phyloP scores from a whole-genome alignment of 2,888 invertebrate genomes.

The Amblyjoppa fuscipennis region DNA sequence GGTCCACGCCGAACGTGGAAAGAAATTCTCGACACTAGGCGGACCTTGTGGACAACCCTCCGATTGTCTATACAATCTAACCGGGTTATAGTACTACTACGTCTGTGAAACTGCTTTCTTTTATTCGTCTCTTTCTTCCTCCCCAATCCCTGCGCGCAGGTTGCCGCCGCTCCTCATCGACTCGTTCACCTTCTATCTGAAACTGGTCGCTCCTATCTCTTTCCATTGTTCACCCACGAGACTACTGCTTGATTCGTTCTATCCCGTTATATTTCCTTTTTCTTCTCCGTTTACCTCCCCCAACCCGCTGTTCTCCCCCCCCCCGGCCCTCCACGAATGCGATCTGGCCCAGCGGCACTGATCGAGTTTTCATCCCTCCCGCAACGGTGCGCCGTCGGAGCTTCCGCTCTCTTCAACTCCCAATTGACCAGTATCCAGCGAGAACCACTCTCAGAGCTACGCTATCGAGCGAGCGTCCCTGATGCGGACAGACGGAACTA shows the following conservation, averaged over 20 bases:
- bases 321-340: slow-evolving; percentile 20
- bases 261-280: slow-evolving; percentile 56
- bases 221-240: slow-evolving; percentile 62
- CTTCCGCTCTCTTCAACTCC: slow-evolving; percentile 35
- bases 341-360: slow-evolving; percentile 71
- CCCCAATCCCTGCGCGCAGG: slow-evolving; percentile 21
- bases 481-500: slow-evolving; percentile 50
- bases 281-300: slow-evolving; percentile 34
- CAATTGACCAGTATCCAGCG: slow-evolving; percentile 58
- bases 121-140: slow-evolving; percentile 11
- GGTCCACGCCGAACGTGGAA: slow-evolving; percentile 35
- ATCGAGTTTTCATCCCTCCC: slow-evolving; percentile 78
- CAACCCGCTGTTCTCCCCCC: slow-evolving; percentile 17
- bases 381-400: slow-evolving; percentile 49
- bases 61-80: slow-evolving; percentile 56
- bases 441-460: slow-evolving; percentile 22
- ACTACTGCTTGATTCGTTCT: slow-evolving; percentile 63
- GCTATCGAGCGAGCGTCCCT: slow-evolving; percentile 23
- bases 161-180: slow-evolving; percentile 57
- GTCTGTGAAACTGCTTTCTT: slow-evolving; percentile 69
- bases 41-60: slow-evolving; percentile 51
- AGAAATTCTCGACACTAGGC: slow-evolving; percentile 55
- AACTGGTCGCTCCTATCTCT: slow-evolving; percentile 56
- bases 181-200: slow-evolving; percentile 56
- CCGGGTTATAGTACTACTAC: slow-evolving; percentile 48